Evolutionary conservation across 2,888 invertebrate species (phyloP), one percentile per base, ranked within the genome.

Genomic region (Zeuzera pyrina): DNA sequence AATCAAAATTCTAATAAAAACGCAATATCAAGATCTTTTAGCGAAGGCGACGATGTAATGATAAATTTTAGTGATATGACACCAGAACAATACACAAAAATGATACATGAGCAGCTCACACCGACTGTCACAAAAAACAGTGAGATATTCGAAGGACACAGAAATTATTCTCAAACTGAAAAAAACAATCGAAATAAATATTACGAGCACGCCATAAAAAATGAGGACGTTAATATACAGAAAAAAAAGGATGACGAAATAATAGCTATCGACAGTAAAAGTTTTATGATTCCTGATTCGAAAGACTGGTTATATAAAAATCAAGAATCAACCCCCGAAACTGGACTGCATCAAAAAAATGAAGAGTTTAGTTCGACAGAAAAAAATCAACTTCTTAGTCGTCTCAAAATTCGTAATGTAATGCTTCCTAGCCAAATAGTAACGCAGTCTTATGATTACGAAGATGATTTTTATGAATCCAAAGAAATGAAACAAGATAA

Each of bases 51-150:
- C 35, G 81, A 83, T 22, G 54, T 81, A 12, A 65, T 77, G 39
- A 72, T 83, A 8, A 79, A 83, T 50, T 83, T 83, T 40, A 59
- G 52, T 46, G 69, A 83, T 8, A 79, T 83, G 79, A 70, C 74
- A 7, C 59, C 72, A 24, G 71, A 74, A 30, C 72, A 83, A 34
- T 83, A 83, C 30, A 66, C 66, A 12, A 65, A 63, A 40, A 71
- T 79, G 64, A 60, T 81, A 30, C 58, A 64, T 33, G 56, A 66
- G 29, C 62, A 76, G 41, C 34, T 77, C 33, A 51, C 58, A 33
- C 43, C 64, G 2, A 59, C 50, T 25, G 36, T 36, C 15, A n/a
- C n/a, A n/a, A n/a, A 49, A 45, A 25, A 25, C 13, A 12, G 5
- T 25, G 25, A 4, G 1, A 25, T 13, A 25, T n/a, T n/a, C n/a